Percentiles rank a stretch among this genome's conserved stretches.
phyloP scores from a whole-genome alignment of 2,113 vertebrate species.

The Apistogramma diplotaenia region DNA sequence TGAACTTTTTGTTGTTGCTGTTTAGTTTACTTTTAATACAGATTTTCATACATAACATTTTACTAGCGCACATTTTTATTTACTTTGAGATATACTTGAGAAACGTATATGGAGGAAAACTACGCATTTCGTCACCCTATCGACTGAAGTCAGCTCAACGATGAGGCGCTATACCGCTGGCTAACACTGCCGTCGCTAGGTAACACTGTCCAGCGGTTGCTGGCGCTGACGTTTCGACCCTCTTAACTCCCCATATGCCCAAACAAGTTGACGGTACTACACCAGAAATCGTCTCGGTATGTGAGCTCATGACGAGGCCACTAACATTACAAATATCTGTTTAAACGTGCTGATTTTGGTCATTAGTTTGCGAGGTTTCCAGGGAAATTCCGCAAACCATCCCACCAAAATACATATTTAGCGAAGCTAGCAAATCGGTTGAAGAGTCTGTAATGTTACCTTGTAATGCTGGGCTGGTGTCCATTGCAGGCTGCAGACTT shows the following conservation, averaged over 20 bases:
- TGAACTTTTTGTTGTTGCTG: neutral
- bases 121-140: neutral
- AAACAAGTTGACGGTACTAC: neutral
- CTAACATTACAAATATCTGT: neutral
- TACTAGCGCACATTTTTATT: neutral
- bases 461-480: neutral
- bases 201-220: neutral
- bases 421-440: neutral
- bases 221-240: neutral
- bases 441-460: constrained; percentile 30
- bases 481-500: neutral
- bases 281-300: neutral
- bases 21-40: neutral
- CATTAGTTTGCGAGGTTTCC: neutral
- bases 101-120: neutral
- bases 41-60: neutral
- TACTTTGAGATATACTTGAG: neutral
- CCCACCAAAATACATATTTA: neutral
- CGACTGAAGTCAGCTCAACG: neutral
- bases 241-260: neutral
- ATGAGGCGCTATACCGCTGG: neutral
- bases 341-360: neutral
- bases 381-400: neutral
- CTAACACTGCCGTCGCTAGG: constrained; percentile 25
- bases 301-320: neutral